These are phyloP conservation scores for Psephotus haematonotus DNA, from an alignment of 2,113 vertebrate species.

Conservation along the genomic window DNA sequence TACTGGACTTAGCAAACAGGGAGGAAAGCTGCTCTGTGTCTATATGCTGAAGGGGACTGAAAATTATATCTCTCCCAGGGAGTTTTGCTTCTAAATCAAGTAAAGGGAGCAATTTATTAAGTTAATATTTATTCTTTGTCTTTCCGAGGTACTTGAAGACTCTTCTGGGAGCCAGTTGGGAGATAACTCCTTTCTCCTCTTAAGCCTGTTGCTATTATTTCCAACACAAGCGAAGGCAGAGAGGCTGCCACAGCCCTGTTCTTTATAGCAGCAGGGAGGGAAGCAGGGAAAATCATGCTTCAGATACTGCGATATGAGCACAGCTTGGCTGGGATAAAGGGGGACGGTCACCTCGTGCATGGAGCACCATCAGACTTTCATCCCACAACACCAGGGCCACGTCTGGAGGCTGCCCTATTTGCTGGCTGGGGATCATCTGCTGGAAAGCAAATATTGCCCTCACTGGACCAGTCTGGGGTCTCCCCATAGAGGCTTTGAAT, in stretches of 20 bases:
- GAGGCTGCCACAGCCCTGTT: background rate
- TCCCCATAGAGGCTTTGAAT: background rate
- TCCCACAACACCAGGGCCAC: fast-evolving
- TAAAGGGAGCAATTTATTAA: background rate
- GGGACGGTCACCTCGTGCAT: fast-evolving
- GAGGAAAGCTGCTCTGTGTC: background rate
- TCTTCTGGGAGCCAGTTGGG: background rate
- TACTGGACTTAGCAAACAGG: background rate
- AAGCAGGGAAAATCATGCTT: background rate
- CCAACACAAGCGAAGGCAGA: background rate
- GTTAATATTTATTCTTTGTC: constrained; percentile 7
- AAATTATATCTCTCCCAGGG: background rate
- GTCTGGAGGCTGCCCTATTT: background rate
- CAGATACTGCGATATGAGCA: fast-evolving
- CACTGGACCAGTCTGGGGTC: background rate
- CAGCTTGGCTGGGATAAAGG: background rate
- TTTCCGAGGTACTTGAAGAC: background rate
- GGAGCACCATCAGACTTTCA: background rate
- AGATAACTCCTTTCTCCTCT: background rate
- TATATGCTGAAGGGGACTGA: background rate
- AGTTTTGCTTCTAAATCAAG: background rate
- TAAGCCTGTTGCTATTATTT: background rate
- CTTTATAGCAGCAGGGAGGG: background rate
- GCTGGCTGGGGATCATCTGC: background rate
- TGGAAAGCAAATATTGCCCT: background rate